Evolutionary conservation across 2,888 invertebrate species (phyloP), one percentile per base, ranked within the genome.

Genomic region (Stegophylla sp.): DNA sequence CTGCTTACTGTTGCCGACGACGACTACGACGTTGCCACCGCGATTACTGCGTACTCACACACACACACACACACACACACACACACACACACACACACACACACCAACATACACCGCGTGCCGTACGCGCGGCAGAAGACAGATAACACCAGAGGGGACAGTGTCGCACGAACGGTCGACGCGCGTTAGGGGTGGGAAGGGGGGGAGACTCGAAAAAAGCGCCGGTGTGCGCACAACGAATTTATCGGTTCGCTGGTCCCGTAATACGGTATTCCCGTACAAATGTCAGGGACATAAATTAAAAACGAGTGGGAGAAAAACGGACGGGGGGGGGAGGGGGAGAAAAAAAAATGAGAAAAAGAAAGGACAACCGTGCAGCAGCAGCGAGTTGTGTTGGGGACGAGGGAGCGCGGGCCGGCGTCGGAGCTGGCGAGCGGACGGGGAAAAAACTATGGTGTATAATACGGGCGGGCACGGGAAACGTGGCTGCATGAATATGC

Each of bases 261-360:
- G 69, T 79, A 79, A 79, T 79, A 79, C 79, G 79, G 61, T 79
- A 79, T 79, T 79, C 79, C 71, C 79, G 79, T 79, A 79, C 79
- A 71, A 79, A 79, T 79, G 79, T 79, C 79, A 71, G 79, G 71
- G 79, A 79, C 79, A 79, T 79, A 79, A 79, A 79, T 79, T 71
- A 48, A 71, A 71, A 51, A 59, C 20, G n/a, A 45, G 41, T 56
- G 41, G 41, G 17, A 13, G 23, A 23, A 48, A 26, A 45, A 41
- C 51, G 41, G 4, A 45, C 7, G 48, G 34, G 26, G 10, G 73
- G 20, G 23, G 15, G 15, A 59, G 17, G 17, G 43, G 9, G 23
- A 20, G 45, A 12, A 20, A 69, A 48, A 67, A 67, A 67, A 77
- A 77, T 28, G 77, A 59, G 69, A 67, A 79, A 69, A 79, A 79